Evolutionary conservation across 23 tunicate species (phyloP), one percentile per base, ranked within the genome.

Genomic region (Trididemnum nubilum): DNA sequence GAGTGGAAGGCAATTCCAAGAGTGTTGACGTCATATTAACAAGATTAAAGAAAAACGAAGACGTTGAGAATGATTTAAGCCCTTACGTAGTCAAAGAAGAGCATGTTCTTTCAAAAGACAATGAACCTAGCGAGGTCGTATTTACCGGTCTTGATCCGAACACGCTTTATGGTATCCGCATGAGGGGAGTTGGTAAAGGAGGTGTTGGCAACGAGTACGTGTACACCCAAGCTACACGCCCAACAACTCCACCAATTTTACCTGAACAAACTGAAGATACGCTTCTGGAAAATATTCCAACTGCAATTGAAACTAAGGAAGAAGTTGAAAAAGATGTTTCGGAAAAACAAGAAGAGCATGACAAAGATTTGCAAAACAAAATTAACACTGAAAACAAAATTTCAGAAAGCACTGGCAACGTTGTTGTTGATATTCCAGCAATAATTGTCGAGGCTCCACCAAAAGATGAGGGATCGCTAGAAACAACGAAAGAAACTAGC

Each of bases 1-100:
- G 97, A 35, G 90, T 85, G 28, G 97, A 91, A 65, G 97, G 97
- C 1, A 36, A 73, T 29, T 85, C 81, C 33, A 91, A 85, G n/a
- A 65, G 69, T 34, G 97, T 85, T 18, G 58, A 67, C 66, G 79
- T 81, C 44, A 85, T 78, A 0, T 57, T 91, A 35, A 59, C 82
- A 12, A 70, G 84, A 25, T 59, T 85, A 12, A 67, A 36, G 12
- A 81, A 81, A 29, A 61, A 34, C 35, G 30, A 70, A 0, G 90
- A 81, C 22, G 80, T 40, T 2, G 84, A 76, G 21, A 37, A 36
- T 34, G 65, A 35, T n/a, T 0, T 58, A 2, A 33, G 21, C 18
- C 78, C 84, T 30, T 27, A 30, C 29, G 49, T 85, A n/a, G 35
- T 85, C 28, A 66, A 69, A 2, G 79, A 81, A 30, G 69, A 80